Conservation (phyloP, 2,888 invertebrate genomes). For the Sesamia inferens region DNA sequence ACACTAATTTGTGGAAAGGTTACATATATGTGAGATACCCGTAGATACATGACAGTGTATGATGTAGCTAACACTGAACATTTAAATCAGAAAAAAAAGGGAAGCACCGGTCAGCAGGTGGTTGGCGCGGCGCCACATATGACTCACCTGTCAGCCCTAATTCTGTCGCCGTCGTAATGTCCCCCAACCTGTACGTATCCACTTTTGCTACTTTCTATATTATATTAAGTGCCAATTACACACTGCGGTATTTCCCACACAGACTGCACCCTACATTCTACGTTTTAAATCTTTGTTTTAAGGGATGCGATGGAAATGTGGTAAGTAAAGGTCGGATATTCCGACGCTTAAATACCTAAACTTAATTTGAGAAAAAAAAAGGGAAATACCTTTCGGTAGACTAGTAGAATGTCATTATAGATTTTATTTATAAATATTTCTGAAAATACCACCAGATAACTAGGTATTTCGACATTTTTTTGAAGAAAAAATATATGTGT, state of each 20-base stretch:
- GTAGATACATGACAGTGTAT: not conserved
- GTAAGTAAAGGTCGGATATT: too few relatives aligned
- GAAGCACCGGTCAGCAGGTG: conserved; percentile 35
- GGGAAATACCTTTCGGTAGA: too few relatives aligned
- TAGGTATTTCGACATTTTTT: too few relatives aligned
- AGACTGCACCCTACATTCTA: not conserved
- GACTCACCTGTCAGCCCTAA: conserved; percentile 59
- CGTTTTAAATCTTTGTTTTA: not conserved
- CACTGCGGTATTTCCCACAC: conserved; percentile 2
- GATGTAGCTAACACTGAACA: not conserved
- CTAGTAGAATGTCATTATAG: too few relatives aligned
- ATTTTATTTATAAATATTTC: too few relatives aligned
- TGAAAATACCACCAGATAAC: too few relatives aligned
- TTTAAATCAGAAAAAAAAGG: conserved; percentile 11
- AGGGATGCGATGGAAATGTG: too few relatives aligned
- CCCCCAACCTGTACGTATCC: conserved; percentile 29
- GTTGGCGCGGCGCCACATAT: conserved; percentile 46
- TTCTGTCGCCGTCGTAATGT: conserved; percentile 50
- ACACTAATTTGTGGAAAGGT: not conserved
- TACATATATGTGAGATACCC: not conserved
- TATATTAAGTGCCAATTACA: conserved; percentile 10
- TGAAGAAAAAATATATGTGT: too few relatives aligned
- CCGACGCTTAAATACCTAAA: too few relatives aligned
- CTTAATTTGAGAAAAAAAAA: too few relatives aligned
- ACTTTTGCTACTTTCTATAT: conserved; percentile 2